Evolutionary conservation across 2,797 vertebrate genomes (phyloP), one percentile per base, ranked within the genome.

Genomic region (Erithacus rubecula): DNA sequence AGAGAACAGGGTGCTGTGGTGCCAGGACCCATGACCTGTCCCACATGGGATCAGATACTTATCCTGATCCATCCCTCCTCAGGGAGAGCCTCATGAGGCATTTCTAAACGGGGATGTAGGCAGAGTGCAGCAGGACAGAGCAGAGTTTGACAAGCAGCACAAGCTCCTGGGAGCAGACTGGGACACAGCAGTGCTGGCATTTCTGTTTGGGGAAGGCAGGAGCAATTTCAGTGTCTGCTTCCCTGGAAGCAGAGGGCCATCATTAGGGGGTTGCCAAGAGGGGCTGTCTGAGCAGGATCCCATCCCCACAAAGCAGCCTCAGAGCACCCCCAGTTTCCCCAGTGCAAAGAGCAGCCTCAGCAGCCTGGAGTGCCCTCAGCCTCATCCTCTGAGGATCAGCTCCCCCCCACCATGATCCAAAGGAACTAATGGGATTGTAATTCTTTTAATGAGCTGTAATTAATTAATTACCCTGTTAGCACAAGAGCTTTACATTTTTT

Each of bases 381-480:
- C 72, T 1, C 76, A 55, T 88, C 65, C 83, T 82, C 82, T 0
- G 1, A 93, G 74, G 59, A 93, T 79, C 91, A 41, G 51, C 46
- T 63, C 70, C 44, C 44, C 60, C n/a, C 34, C 43, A 10, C 26
- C 52, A 34, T 1, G 22, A 93, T 74, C 79, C 70, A 74, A 90
- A 96, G 79, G 71, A 89, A 67, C 80, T 92, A 94, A 93, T 90
- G 74, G 86, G 83, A 79, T 59, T 89, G 24, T 83, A 92, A 94
- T 89, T 87, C 86, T 43, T 59, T 69, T 96, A 94, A 96, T 90
- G 91, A 96, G 90, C 83, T 94, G 65, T 78, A 94, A 96, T 94
- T 95, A 95, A 96, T 92, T 95, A 95, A 94, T 95, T 94, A 89
- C 76, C 67, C 88, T 87, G 51, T 90, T 93, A 95, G 84, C 87